Conservation (phyloP, 2,888 invertebrate species). For the Abscondita cerata region DNA sequence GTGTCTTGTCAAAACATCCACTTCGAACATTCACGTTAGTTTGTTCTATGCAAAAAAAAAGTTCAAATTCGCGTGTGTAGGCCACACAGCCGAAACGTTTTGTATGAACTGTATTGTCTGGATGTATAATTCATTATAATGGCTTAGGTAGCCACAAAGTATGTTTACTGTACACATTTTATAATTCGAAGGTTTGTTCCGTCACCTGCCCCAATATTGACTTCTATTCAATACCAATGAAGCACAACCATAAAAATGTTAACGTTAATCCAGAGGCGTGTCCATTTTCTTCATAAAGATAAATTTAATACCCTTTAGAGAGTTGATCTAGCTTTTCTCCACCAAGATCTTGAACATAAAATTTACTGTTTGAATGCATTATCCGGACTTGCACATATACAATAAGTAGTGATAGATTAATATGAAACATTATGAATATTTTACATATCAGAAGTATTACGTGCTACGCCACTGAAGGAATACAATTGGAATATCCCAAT, state of each 20-base stretch:
- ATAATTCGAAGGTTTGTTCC: slow-evolving; percentile 24
- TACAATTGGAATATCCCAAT: slow-evolving; percentile 29
- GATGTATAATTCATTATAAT: slow-evolving; percentile 16
- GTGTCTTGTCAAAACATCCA: slow-evolving; percentile 22
- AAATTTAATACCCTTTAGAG: too few species aligned
- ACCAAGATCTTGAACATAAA: too few species aligned
- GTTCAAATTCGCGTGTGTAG: neutral
- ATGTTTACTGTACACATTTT: slow-evolving; percentile 22
- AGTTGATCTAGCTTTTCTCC: too few species aligned
- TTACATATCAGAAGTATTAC: neutral
- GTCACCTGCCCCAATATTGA: slow-evolving; percentile 48
- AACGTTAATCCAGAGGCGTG: slow-evolving; percentile 27
- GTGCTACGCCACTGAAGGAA: slow-evolving; percentile 36
- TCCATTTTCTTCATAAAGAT: too few species aligned
- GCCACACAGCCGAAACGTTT: slow-evolving; percentile 4
- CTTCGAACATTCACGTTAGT: neutral
- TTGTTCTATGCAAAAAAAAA: too few species aligned
- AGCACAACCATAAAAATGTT: slow-evolving; percentile 34
- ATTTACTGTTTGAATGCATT: too few species aligned
- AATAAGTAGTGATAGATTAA: too few species aligned
- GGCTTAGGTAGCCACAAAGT: slow-evolving; percentile 24
- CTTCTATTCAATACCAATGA: slow-evolving; percentile 40
- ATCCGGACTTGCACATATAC: too few species aligned
- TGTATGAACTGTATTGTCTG: neutral
- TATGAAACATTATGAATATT: too few species aligned